Evolutionary conservation across 2,113 vertebrate species (phyloP).

Genomic region (Ameiurus melas): DNA sequence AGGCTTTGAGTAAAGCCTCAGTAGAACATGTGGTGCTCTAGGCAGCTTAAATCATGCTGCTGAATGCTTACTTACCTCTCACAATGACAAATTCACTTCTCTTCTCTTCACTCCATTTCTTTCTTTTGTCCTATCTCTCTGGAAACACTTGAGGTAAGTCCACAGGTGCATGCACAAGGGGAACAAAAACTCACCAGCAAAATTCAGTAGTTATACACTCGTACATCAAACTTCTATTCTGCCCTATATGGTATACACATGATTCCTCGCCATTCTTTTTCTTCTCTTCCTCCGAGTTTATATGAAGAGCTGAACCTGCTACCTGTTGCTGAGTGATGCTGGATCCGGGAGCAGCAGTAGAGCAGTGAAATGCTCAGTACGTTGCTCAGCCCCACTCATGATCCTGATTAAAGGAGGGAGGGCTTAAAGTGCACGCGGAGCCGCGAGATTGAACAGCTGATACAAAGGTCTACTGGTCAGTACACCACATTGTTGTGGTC

Average conservation of each 20-base stretch:
- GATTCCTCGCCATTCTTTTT: neutral
- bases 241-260: neutral
- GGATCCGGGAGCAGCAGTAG: slow-evolving; percentile 25
- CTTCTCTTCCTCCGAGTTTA: neutral
- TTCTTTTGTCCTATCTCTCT: neutral
- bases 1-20: slow-evolving; percentile 72
- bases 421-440: slow-evolving; percentile 21
- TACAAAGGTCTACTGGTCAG: slow-evolving; percentile 43
- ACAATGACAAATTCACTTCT: slow-evolving; percentile 21
- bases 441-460: slow-evolving; percentile 29
- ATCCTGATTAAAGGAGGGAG: slow-evolving; percentile 49
- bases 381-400: slow-evolving; percentile 23
- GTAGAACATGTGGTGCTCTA: slow-evolving; percentile 50
- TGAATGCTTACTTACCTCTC: slow-evolving; percentile 43
- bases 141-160: slow-evolving; percentile 22
- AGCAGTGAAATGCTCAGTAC: slow-evolving; percentile 4
- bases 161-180: slow-evolving; percentile 19
- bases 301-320: neutral
- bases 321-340: slow-evolving; percentile 46
- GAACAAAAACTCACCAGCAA: neutral
- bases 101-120: neutral
- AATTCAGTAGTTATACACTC: neutral
- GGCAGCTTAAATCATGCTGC: slow-evolving; percentile 48
- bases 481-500: slow-evolving; percentile 33
- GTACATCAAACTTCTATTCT: neutral